phyloP scores from a whole-genome alignment of 2,888 invertebrate species.

The Neria commutata region DNA sequence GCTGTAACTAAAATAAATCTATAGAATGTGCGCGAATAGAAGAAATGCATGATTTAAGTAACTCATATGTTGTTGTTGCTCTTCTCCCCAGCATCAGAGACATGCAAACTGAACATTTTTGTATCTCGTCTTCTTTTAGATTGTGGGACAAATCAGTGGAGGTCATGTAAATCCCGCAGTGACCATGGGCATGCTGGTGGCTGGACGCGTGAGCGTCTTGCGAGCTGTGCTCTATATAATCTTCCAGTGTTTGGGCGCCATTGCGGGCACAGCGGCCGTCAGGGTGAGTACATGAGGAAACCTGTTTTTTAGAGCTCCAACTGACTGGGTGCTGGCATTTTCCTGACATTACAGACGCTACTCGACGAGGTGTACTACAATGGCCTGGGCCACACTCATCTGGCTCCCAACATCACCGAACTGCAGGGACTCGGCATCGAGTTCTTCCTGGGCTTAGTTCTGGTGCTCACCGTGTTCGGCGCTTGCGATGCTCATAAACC shows the following conservation, averaged over 20 bases:
- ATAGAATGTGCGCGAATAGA: too few relatives aligned
- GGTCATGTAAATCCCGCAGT: conserved; percentile 95
- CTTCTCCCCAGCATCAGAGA: too few relatives aligned
- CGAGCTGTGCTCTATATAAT: conserved; percentile 80
- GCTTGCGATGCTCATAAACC: conserved; percentile 65
- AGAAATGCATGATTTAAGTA: too few relatives aligned
- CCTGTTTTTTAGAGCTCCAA: not conserved
- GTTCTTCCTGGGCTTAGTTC: conserved; percentile 87
- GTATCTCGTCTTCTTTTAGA: conserved; percentile 61
- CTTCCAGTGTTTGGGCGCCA: conserved; percentile 82
- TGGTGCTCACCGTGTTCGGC: conserved; percentile 88
- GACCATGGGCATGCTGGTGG: conserved; percentile 78
- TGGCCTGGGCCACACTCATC: conserved; percentile 72
- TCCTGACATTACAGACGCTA: conserved; percentile 65
- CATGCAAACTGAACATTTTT: too few relatives aligned
- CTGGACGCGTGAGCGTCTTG: conserved; percentile 77
- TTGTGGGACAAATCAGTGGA: conserved; percentile 86
- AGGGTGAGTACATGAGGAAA: conserved; percentile 65
- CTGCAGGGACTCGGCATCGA: conserved; percentile 89
- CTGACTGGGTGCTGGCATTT: not conserved
- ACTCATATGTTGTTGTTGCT: too few relatives aligned
- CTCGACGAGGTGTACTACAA: conserved; percentile 70
- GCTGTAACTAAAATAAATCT: too few relatives aligned
- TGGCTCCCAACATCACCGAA: conserved; percentile 68
- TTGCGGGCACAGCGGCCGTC: conserved; percentile 77